Evolutionary conservation across 2,113 vertebrate genomes (phyloP).

Genomic region (Microcebus ravelobensis): DNA sequence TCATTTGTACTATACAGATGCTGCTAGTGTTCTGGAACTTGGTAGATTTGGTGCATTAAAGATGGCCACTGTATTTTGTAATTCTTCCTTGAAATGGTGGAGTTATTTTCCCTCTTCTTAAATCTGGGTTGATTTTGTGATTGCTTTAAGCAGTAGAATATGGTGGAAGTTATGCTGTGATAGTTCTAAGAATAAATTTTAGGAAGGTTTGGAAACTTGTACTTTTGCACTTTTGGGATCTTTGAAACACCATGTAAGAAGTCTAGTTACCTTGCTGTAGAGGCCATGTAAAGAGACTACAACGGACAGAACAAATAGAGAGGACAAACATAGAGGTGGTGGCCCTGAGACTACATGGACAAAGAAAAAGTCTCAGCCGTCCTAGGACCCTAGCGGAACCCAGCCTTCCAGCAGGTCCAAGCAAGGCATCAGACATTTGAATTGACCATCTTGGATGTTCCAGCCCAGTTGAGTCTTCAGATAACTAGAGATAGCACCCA

Average conservation of each 20-base stretch:
- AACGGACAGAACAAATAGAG: background rate
- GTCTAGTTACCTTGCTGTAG: background rate
- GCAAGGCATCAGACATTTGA: background rate
- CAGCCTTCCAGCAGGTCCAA: background rate
- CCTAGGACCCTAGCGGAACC: background rate
- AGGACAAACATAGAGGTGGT: background rate
- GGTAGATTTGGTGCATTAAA: background rate
- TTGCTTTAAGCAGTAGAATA: background rate
- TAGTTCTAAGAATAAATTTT: background rate
- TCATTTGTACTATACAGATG: background rate
- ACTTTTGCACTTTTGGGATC: background rate
- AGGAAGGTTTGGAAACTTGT: background rate
- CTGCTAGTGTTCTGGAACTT: background rate
- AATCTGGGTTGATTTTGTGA: background rate
- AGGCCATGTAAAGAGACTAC: background rate
- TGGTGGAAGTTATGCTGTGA: background rate
- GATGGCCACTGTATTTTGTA: background rate
- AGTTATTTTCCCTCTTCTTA: background rate
- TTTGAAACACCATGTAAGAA: background rate
- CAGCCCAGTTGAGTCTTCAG: background rate
- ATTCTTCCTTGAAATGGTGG: background rate
- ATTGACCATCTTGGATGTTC: background rate
- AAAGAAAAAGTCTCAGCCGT: background rate
- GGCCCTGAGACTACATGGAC: background rate
- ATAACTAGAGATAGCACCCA: background rate